Percentiles rank a stretch among this genome's conserved stretches.
phyloP scores from a whole-genome alignment of 2,797 vertebrate genomes.

The Diplodus puntazzo region DNA sequence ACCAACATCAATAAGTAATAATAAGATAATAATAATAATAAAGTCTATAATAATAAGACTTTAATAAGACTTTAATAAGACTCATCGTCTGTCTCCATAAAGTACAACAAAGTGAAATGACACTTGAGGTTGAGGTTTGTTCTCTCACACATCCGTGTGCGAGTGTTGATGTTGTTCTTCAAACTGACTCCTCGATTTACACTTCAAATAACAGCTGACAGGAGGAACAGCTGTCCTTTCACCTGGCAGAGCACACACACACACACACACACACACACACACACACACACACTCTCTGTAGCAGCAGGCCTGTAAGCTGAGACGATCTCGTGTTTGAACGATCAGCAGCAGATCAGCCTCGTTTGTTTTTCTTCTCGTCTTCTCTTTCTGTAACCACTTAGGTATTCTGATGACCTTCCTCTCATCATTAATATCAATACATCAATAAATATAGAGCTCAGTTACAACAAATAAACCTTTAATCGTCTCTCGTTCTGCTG shows the following conservation, averaged over 20 bases:
- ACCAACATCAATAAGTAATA: too few relatives aligned
- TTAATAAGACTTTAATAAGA: too few relatives aligned
- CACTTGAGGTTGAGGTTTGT: neutral
- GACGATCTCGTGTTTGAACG: neutral
- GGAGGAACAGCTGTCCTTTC: slow-evolving; percentile 4
- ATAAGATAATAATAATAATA: too few relatives aligned
- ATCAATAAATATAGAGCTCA: too few relatives aligned
- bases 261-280: slow-evolving; percentile 5
- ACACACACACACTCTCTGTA: neutral
- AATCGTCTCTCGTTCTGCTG: neutral
- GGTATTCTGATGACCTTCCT: neutral
- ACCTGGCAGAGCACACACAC: slow-evolving; percentile 13
- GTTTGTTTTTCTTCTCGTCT: neutral
- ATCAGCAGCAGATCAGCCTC: neutral
- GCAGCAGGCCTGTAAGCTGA: slow-evolving; percentile 10
- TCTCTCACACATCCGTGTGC: too few relatives aligned
- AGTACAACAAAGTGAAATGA: neutral
- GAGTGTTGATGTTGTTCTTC: neutral
- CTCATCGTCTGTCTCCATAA: neutral
- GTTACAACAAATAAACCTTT: too few relatives aligned
- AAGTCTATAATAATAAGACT: too few relatives aligned
- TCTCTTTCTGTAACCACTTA: neutral
- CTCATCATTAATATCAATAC: neutral
- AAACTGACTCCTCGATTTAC: slow-evolving; percentile 2
- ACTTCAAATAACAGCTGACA: slow-evolving; percentile 18